These are phyloP conservation scores for human (Homo sapiens) DNA, from an alignment of 2,113 vertebrate species.

Conservation along the genomic window GRCh38 chr2:54134501-54135000, in stretches of 20 bases:
- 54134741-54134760: neutral
- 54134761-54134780: neutral
- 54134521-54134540: neutral
- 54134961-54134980: neutral
- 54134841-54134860: neutral
- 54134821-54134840: neutral
- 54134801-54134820: neutral
- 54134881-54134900: neutral
- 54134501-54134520: neutral
- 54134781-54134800: neutral
- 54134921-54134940: neutral
- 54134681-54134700: slow-evolving; percentile 18
- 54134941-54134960: neutral
- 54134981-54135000: neutral
- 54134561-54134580: neutral
- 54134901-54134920: neutral
- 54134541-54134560: slow-evolving; percentile 48
- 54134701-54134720: slow-evolving; percentile 32
- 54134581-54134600: slow-evolving; percentile 22
- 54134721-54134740: slow-evolving; percentile 30
- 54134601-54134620: slow-evolving; percentile 35
- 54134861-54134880: neutral
- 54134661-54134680: neutral
- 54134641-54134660: slow-evolving; percentile 43
- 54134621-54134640: neutral